Base-by-base conservation (phyloP, 2,113 vertebrate genomes). In the Prunella fulvescens region DNA sequence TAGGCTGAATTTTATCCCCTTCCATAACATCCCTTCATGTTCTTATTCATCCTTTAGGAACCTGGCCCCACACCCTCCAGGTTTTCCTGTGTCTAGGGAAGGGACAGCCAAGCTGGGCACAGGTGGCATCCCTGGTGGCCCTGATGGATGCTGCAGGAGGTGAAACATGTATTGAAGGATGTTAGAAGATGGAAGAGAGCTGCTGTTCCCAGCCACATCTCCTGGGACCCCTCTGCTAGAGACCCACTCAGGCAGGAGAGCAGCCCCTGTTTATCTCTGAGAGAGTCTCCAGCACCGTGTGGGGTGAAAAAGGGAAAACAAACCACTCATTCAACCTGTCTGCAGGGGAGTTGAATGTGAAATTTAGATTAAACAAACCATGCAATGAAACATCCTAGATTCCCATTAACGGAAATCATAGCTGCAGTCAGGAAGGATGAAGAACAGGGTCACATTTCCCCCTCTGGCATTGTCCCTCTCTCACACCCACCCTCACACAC, bases 161-260 rank as follows among this genome's bases (percentile, higher is more conserved):
- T 80, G 37, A 45, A 69, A 28, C 6, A 18, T 5, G 19, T 5
- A 2, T 7, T 71, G 39, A 9, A 50, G 56, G 83, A 18, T 14
- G 16, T n/a, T 16, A 56, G 71, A 29, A 44, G 64, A 9, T 40
- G 31, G 67, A 84, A 50, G 8, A 91, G 31, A 40, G 19, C 28
- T 76, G 23, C 48, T 88, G 53, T 12, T 31, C 11, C 35, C 62
- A 50, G 33, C 7, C 72, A 60, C 7, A 2, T 81, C 47, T 88
- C 50, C 83, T 50, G 22, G 7, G 2, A 5, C 16, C 7, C 1
- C 0, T 48, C 12, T 1, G 0, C 28, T 13, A 5, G 77, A 25
- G 73, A 73, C 35, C 23, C 3, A 0, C 18, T 26, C 13, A 2
- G 1, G 50, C 33, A 72, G 56, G 29, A 2, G 1, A 73, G 51